Evolutionary conservation across 2,888 invertebrate genomes (phyloP), one percentile per base, ranked within the genome.

Genomic region (Erebia epiphron): DNA sequence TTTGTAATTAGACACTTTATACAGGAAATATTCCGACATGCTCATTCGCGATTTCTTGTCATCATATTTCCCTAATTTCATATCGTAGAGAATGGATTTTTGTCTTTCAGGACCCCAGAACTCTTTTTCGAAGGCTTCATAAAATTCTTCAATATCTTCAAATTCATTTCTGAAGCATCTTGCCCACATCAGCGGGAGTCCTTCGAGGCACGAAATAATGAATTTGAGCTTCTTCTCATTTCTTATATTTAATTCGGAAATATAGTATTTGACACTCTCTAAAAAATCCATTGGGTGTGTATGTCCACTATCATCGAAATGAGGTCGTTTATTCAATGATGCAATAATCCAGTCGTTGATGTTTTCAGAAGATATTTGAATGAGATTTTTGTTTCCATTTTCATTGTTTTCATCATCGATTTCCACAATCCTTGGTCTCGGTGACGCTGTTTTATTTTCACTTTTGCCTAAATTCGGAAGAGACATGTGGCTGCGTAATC

Each of bases 21-120:
- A 91, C 72, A 93, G 80, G 75, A 92, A 93, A 78, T 93, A 93
- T 78, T 93, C 92, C 1, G 93, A 91, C 91, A 93, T 92, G 74
- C 85, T 88, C 83, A 88, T 86, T 26, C 87, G 81, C 8, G 89
- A 80, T 72, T 82, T 86, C 2, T 76, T 76, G 50, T 88, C 91
- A 58, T 92, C 90, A 73, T 91, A 92, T 79, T 93, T 93, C 56
- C 93, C 93, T 57, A 93, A 79, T 77, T 93, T 93, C 84, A 93
- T 84, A 72, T 93, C 93, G 74, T 91, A 93, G 9, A 93, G 79
- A 35, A 91, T 91, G 10, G 91, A 82, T 72, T 92, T 93, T 76
- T 93, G 93, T 67, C 91, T 80, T 43, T 92, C 92, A 1, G 86
- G 81, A 3, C 93, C 91, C 93, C 93, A 93, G 77, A 91, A 93